A percentile compares a stretch with the other conserved stretches of the same genome.
phyloP scores from a whole-genome alignment of 2,888 invertebrate species.

The Rhodophaea formosa region DNA sequence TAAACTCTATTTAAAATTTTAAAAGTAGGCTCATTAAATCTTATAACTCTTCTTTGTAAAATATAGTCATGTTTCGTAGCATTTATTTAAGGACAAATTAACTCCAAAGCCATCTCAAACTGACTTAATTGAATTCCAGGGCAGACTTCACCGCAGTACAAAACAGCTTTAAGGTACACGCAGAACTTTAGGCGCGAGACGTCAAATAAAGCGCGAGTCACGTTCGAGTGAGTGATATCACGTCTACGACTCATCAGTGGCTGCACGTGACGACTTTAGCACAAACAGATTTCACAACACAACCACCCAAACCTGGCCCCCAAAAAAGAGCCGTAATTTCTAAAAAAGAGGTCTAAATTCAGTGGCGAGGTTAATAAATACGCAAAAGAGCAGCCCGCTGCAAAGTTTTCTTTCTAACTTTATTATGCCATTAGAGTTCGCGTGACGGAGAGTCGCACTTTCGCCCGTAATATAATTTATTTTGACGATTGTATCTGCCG shows the following conservation, averaged over 20 bases:
- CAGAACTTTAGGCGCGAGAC: constrained; percentile 57
- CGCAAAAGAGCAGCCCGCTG: constrained; percentile 69
- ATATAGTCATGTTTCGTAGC: not conserved
- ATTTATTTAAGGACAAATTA: not conserved
- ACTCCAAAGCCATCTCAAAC: not conserved
- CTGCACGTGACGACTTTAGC: constrained; percentile 78
- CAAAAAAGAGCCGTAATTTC: constrained; percentile 41
- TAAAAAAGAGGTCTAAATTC: constrained; percentile 43
- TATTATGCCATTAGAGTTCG: constrained; percentile 77
- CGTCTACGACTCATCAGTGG: constrained; percentile 79
- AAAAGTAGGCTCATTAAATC: no score
- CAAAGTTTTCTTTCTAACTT: constrained; percentile 77
- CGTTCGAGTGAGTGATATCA: constrained; percentile 79
- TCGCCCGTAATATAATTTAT: constrained; percentile 64
- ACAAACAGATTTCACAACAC: constrained; percentile 77
- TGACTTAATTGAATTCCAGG: not conserved
- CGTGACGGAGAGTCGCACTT: constrained; percentile 70
- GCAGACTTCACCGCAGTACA: not conserved
- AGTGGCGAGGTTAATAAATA: constrained; percentile 69
- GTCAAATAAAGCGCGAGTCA: constrained; percentile 71
- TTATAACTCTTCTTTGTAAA: no score
- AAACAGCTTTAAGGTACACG: constrained; percentile 18
- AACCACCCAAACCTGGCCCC: constrained; percentile 53
- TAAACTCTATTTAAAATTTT: no score
- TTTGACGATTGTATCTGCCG: constrained; percentile 57